Base-by-base conservation (phyloP, 1,140 invertebrate genomes). In the Aphelinus certus region DNA sequence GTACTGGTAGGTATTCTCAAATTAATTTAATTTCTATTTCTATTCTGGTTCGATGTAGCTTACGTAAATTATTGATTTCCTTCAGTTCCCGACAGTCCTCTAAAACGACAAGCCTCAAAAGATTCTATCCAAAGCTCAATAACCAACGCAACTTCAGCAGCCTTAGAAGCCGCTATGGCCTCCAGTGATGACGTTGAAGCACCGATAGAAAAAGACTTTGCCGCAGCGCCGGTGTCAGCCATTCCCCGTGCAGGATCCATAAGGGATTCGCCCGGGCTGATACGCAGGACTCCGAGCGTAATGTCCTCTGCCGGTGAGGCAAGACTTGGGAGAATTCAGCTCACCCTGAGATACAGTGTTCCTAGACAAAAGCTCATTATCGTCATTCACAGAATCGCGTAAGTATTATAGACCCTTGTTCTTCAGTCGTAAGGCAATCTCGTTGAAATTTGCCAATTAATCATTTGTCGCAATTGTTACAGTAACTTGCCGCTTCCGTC, bases 351-450 rank as follows among this genome's bases (percentile, higher is more conserved):
- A 49, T 97, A 97, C 86, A 96, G 94, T 79, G 89, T 93, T 49
- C 92, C 92, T 77, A 89, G 95, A 67, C 95, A 96, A 82, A 92
- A 93, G 76, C 88, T 98, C 1, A 90, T 93, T 69, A 89, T 97
- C 61, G 93, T 95, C 42, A 91, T 98, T 1, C 95, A 97, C 83
- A 96, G 95, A 90, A 92, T 97, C 78, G 91, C 91, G 95, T 96
- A 91, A 92, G 94, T 76, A 49, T 56, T 46, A 53, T 53, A 53
- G 4, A 6, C 9, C 4, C 51, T 53, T 53, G 51, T 53, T 53
- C 9, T 26, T 26, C 26, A 26, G 26, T 26, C 26, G 26, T 26
- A 26, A 26, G 26, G 26, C 26, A 26, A 26, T 26, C 0, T 26
- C 26, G 26, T 9, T 9, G 51, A 53, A 53, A 4, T 60, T 26